A percentile compares a stretch with the other conserved stretches of the same genome.
phyloP scores from a whole-genome alignment of 2,888 invertebrate genomes.

The Stenolophus ochropezus region DNA sequence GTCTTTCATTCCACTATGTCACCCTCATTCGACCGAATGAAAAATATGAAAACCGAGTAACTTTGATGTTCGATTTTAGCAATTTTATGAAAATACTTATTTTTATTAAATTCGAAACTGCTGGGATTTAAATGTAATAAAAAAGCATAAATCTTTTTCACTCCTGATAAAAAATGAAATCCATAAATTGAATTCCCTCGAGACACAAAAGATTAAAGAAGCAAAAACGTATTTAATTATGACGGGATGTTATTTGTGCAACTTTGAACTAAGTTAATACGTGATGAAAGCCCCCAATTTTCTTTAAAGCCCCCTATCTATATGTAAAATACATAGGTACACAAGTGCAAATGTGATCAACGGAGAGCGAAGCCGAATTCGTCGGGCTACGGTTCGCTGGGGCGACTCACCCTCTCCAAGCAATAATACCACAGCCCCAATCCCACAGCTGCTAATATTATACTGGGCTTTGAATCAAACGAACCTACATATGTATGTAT shows the following conservation, averaged over 20 bases:
- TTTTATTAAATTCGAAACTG: too few relatives aligned
- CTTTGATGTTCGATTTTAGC: too few relatives aligned
- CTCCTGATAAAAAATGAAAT: background rate
- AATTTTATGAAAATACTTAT: too few relatives aligned
- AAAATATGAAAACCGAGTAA: too few relatives aligned
- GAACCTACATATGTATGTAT: constrained; percentile 41
- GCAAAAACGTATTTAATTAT: constrained; percentile 28
- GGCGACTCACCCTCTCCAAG: background rate
- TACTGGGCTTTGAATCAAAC: constrained; percentile 41
- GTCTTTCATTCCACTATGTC: too few relatives aligned
- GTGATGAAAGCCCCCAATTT: constrained; percentile 49
- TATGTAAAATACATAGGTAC: constrained; percentile 48
- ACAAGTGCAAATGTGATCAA: constrained; percentile 50
- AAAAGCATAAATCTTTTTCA: background rate
- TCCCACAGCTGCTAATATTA: constrained; percentile 33
- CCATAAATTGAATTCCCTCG: background rate
- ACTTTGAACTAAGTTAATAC: constrained; percentile 19
- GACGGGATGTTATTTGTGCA: background rate
- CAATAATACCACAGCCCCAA: constrained; percentile 43
- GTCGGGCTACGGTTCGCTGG: background rate
- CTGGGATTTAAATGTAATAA: background rate
- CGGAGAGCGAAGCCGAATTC: constrained; percentile 34
- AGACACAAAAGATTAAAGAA: background rate
- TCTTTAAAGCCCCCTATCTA: constrained; percentile 51
- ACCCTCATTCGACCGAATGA: too few relatives aligned